Evolutionary conservation across 2,113 vertebrate species (phyloP), one percentile per base, ranked within the genome.

Genomic region (Pelodiscus sinensis): DNA sequence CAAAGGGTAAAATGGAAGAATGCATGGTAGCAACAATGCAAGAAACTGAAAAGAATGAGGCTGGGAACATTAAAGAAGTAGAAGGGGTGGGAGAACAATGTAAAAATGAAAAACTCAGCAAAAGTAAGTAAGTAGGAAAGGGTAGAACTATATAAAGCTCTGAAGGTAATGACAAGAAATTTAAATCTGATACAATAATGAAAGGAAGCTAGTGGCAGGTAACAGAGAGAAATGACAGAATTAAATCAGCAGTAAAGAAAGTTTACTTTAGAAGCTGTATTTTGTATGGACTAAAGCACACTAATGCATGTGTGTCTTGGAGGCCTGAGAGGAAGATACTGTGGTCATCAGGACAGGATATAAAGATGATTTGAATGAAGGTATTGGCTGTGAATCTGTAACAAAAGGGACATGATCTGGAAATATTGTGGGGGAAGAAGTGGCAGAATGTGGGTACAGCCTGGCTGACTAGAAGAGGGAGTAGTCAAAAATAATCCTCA

Each of bases 231-330:
- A 94, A 87, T 85, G 92, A 96, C 15, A 35, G 95, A 96, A 95
- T 95, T 96, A 97, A 97, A 96, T 93, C 95, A 96, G 90, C 92
- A 93, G 95, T 92, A 87, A 96, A 90, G 95, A 96, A 96, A 80
- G 90, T 92, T 95, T 97, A 93, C 92, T 95, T 96, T 93, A 96
- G 96, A 90, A 94, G 92, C 92, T 93, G 90, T 79, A 90, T 65
- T 80, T 73, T 96, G 38, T 77, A 88, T 84, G 84, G 94, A 96
- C 77, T 81, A 80, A 92, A 96, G 92, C 87, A 89, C 65, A 95
- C 84, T 86, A 94, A 95, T 88, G 94, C 94, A 94, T 93, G 89
- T 83, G 93, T 62, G 35, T 24, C 35, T 92, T 95, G 92, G 86
- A 25, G 73, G 90, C 84, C 84, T 81, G 92, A 93, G 92, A 87